A percentile compares a stretch with the other conserved stretches of the same genome.
phyloP scores from a whole-genome alignment of 1,140 invertebrate genomes.

The Melitaea cinxia region DNA sequence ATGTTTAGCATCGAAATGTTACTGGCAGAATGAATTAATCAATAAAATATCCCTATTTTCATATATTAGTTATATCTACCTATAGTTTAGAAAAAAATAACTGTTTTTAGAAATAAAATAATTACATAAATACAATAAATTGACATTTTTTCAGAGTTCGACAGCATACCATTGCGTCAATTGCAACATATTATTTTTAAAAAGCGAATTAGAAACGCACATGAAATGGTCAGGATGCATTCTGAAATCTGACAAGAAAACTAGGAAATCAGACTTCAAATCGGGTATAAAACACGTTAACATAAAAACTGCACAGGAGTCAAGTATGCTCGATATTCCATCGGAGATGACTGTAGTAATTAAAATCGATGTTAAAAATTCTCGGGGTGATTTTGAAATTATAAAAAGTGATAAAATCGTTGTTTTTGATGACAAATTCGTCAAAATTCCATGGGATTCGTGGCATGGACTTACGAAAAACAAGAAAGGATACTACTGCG shows the following conservation, averaged over 20 bases:
- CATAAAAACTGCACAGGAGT: conserved; percentile 13
- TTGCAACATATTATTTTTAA: conserved; percentile 32
- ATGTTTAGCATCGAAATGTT: too few relatives aligned
- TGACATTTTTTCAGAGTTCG: conserved; percentile 3
- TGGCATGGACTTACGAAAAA: conserved; percentile 34
- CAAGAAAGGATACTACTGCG: conserved; percentile 6
- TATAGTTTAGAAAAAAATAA: too few relatives aligned
- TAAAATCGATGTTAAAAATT: background rate
- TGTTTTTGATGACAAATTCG: conserved; percentile 9
- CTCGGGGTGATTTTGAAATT: background rate
- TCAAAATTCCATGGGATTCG: conserved; percentile 36
- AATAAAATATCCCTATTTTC: too few relatives aligned
- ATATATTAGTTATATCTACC: too few relatives aligned
- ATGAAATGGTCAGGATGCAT: conserved; percentile 20
- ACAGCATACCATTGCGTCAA: conserved; percentile 3
- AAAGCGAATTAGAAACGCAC: conserved; percentile 17
- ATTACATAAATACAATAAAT: too few relatives aligned
- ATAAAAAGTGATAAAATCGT: conserved; percentile 40
- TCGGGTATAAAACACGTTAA: conserved; percentile 17
- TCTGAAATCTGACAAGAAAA: conserved; percentile 30
- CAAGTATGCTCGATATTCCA: background rate
- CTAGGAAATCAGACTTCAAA: conserved; percentile 27
- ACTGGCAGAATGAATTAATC: too few relatives aligned
- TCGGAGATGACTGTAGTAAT: background rate
- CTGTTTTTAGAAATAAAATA: too few relatives aligned